Percentiles rank a stretch among this genome's conserved stretches.
phyloP scores from a whole-genome alignment of 2,888 invertebrate genomes.

The Agrilus biguttatus region DNA sequence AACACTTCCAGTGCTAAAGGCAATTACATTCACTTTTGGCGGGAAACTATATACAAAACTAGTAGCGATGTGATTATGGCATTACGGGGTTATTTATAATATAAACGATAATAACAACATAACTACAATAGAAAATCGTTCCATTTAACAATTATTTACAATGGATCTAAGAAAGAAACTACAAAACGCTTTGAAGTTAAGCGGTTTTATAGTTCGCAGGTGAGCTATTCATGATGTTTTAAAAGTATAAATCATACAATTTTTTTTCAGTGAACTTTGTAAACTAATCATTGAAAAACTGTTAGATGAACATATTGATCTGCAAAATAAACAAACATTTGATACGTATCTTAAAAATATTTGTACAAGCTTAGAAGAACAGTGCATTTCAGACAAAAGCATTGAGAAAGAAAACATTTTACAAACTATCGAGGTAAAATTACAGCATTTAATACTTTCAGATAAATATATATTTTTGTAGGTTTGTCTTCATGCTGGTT shows the following conservation, averaged over 20 bases:
- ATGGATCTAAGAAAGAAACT: conserved; percentile 41
- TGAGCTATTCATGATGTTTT: conserved; percentile 14
- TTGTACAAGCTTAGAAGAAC: conserved; percentile 62
- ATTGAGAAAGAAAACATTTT: conserved; percentile 61
- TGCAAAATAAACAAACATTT: conserved; percentile 43
- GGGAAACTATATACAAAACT: no score
- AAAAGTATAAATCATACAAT: conserved; percentile 4
- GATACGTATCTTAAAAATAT: conserved; percentile 61
- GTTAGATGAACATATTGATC: conserved; percentile 23
- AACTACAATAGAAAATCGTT: no score
- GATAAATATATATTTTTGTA: conserved; percentile 12
- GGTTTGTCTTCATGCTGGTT: conserved; percentile 43
- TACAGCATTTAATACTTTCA: conserved; percentile 9
- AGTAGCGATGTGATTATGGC: no score
- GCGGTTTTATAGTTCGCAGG: conserved; percentile 57
- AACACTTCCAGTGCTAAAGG: no score
- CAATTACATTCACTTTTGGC: no score
- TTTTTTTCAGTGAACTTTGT: conserved; percentile 51
- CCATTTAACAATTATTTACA: no score
- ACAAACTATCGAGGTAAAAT: conserved; percentile 50
- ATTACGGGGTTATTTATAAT: no score
- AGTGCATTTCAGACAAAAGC: conserved; percentile 55
- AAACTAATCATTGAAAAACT: conserved; percentile 58
- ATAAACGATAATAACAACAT: no score
- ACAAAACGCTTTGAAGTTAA: conserved; percentile 55